Base-by-base conservation (phyloP, 2,888 invertebrate genomes). In the Trachelus iudaicus region DNA sequence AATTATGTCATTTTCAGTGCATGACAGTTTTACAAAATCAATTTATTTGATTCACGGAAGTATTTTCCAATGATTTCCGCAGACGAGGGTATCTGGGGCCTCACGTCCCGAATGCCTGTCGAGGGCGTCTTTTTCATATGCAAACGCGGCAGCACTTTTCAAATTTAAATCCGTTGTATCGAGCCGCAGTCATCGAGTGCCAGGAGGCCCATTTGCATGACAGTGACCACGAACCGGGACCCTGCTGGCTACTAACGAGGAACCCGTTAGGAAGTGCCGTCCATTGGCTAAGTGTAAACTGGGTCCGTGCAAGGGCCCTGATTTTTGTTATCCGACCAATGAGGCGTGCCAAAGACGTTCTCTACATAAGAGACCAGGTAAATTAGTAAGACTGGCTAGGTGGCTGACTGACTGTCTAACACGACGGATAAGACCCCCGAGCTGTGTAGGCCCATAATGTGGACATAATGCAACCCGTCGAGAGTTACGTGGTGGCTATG, bases 361-460 rank as follows among this genome's bases (percentile, higher is more conserved):
- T 6, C 23, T 23, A 56, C 40, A 2, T 56, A 56, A 56, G 40
- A 56, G 15, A 23, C 2, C 40, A 23, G 40, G 23, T 56, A 1
- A 23, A 56, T 56, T 56, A 56, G 23, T 9, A 56, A 56, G 40
- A 23, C 40, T 56, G 40, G 40, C 40, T 56, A 56, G 40, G 15
- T 56, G 40, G 9, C 23, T 56, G 40, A 56, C 40, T 56, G 40
- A 56, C 40, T 56, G 40, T 23, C 40, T 56, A 56, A 56, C 23
- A 56, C 40, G 23, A 83, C 84, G 87, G 87, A 87, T 87, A 87
- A 87, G 86, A 83, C 85, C 85, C 84, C 85, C 86, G 12, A 56
- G 40, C 23, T 86, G 86, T 81, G 81, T 87, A 87, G 85, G 85
- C 87, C 86, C 87, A 87, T 87, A 87, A 87, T 87, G 87, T 83